Base-by-base conservation (phyloP, 2,797 vertebrate genomes). In the Perodicticus potto region DNA sequence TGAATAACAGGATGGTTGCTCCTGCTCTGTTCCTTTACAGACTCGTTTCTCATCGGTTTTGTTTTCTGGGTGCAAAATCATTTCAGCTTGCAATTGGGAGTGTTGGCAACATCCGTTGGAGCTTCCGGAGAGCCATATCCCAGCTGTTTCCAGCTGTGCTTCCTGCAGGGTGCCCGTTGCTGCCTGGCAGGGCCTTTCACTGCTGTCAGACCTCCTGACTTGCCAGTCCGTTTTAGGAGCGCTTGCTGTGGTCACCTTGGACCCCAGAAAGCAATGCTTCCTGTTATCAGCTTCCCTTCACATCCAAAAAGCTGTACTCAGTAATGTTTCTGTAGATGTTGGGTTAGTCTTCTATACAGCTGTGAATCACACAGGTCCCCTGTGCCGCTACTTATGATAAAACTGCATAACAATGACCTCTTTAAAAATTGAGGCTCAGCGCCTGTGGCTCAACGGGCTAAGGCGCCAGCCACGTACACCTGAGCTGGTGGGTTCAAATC, bases 401-500 rank as follows among this genome's bases (percentile, higher is more conserved):
- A 96, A 80, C 69, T 29, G 40, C 53, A 37, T 59, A 89, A 95
- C 92, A 93, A 97, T 95, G 89, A 96, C 73, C 81, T 91, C 65
- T 67, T 94, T 96, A 96, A 95, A 96, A 97, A 95, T 88, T 97
- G 81, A 61, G n/a, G n/a, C n/a, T n/a, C n/a, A n/a, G n/a, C n/a
- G n/a, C n/a, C n/a, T n/a, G n/a, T n/a, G n/a, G n/a, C n/a, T n/a
- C n/a, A n/a, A n/a, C n/a, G n/a, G n/a, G n/a, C n/a, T n/a, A n/a
- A n/a, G n/a, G n/a, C n/a, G n/a, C n/a, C n/a, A n/a, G n/a, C n/a
- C n/a, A n/a, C n/a, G n/a, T n/a, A n/a, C n/a, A n/a, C n/a, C n/a
- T n/a, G n/a, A n/a, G n/a, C n/a, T n/a, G n/a, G n/a, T n/a, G n/a
- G n/a, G n/a, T n/a, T n/a, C n/a, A n/a, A n/a, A n/a, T n/a, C n/a